Conservation (phyloP, 2,797 vertebrate species). For the Echeneis naucrates region DNA sequence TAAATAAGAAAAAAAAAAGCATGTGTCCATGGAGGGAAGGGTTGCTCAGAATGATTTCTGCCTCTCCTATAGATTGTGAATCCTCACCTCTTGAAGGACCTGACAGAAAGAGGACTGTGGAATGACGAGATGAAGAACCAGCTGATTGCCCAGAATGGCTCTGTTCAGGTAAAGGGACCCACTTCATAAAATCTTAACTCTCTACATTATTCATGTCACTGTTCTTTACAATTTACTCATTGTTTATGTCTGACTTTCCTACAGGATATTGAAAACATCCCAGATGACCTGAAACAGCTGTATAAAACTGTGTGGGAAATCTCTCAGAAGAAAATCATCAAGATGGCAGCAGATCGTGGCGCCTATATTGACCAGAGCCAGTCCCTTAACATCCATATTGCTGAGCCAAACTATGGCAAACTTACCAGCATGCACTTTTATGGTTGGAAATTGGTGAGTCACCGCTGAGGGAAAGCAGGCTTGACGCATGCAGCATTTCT, state of each 20-base stretch:
- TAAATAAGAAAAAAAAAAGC: too few species aligned
- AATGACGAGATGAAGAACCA: conserved; percentile 97
- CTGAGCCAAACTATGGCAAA: conserved; percentile 97
- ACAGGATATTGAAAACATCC: conserved; percentile 90
- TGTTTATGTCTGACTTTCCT: conserved; percentile 12
- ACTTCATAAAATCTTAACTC: background rate
- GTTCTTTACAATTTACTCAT: background rate
- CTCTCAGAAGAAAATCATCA: conserved; percentile 93
- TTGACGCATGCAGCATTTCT: background rate
- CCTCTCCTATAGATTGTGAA: conserved; percentile 88
- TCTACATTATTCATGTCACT: background rate
- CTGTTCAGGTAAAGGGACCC: conserved; percentile 88
- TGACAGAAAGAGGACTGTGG: conserved; percentile 94
- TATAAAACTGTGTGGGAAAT: conserved; percentile 99
- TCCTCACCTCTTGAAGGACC: conserved; percentile 95
- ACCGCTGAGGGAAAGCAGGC: background rate
- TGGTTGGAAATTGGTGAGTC: conserved; percentile 92
- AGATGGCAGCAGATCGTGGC: conserved; percentile 96
- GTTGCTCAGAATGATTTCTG: background rate
- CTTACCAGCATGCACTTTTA: conserved; percentile 99
- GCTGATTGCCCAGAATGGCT: conserved; percentile 94
- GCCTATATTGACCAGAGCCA: conserved; percentile 99
- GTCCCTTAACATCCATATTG: conserved; percentile 97
- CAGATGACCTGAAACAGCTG: conserved; percentile 92
- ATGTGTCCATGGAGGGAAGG: background rate